Percentiles rank a stretch among this genome's conserved stretches.
Evolutionary conservation across 2,797 vertebrate genomes (phyloP).

Genomic region (Rhadinocentrus ornatus): DNA sequence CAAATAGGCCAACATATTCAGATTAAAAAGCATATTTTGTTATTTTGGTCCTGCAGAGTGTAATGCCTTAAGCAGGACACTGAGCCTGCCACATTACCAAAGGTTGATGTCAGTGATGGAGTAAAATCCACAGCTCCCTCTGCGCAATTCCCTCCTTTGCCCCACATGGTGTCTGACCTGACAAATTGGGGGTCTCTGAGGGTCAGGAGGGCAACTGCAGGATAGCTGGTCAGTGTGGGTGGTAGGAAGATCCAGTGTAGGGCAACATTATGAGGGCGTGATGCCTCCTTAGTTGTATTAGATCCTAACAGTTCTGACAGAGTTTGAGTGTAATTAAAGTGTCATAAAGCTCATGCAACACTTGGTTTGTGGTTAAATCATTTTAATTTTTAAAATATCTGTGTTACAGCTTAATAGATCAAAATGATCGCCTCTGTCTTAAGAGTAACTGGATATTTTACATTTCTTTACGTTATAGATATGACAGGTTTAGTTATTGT

Average conservation of each 20-base stretch:
- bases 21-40: not conserved
- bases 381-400: not conserved
- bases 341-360: not conserved
- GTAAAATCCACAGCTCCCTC: conserved; percentile 20
- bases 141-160: not conserved
- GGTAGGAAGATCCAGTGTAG: conserved; percentile 33
- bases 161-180: conserved; percentile 65
- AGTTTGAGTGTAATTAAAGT: not conserved
- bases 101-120: conserved; percentile 57
- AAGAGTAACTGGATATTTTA: too few relatives aligned
- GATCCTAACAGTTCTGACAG: not conserved
- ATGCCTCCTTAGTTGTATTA: not conserved
- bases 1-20: not conserved
- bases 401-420: not conserved
- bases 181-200: conserved; percentile 63
- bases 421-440: not conserved
- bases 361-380: not conserved
- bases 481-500: too few relatives aligned
- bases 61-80: not conserved
- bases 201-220: conserved; percentile 57
- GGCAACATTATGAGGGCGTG: not conserved
- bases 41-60: not conserved
- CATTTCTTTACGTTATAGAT: too few relatives aligned
- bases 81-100: not conserved
- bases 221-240: conserved; percentile 52